Base-by-base conservation (phyloP, 2,113 vertebrate species). In the Calonectris borealis region DNA sequence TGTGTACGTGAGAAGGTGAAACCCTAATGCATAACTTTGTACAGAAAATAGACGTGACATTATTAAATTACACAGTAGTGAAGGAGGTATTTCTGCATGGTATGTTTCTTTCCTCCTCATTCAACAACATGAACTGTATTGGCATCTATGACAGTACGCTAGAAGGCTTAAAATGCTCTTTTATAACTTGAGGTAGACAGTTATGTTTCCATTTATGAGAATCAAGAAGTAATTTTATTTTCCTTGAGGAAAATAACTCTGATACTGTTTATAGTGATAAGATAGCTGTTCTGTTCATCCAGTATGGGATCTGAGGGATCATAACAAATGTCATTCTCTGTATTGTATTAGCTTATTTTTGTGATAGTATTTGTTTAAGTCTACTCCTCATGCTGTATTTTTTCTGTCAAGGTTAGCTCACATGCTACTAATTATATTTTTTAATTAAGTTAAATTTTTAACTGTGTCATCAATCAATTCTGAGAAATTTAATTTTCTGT, bases 401-500 rank as follows among this genome's bases (percentile, higher is more conserved):
- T 80, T 90, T 94, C 58, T 75, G 52, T 66, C 93, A 95, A 95
- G 65, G 70, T 89, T 95, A 91, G 36, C 29, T 95, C 73, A 79
- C 20, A n/a, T 34, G 36, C 62, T 90, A 79, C 65, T 92, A 94
- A 93, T 91, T 84, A 70, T 42, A 52, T 32, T 20, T 92, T 84
- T 73, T 78, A 94, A 96, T 93, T 91, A 94, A 87, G 83, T 90
- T 86, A 90, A 69, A 86, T 78, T 96, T 93, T 94, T 89, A 94
- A 93, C 81, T 79, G 34, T 61, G 61, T 85, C 93, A 96, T 97
- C 91, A 86, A 94, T 96, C 96, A 94, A 22, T 84, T 91, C 57
- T 66, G 40, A 82, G 94, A 86, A 92, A 94, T 91, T 73, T 72
- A 93, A 97, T 97, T 96, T 96, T 96, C 93, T 94, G 54, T 94